Evolutionary conservation across 2,888 invertebrate species (phyloP), one percentile per base, ranked within the genome.

Genomic region (Omphaloscelis lunosa): DNA sequence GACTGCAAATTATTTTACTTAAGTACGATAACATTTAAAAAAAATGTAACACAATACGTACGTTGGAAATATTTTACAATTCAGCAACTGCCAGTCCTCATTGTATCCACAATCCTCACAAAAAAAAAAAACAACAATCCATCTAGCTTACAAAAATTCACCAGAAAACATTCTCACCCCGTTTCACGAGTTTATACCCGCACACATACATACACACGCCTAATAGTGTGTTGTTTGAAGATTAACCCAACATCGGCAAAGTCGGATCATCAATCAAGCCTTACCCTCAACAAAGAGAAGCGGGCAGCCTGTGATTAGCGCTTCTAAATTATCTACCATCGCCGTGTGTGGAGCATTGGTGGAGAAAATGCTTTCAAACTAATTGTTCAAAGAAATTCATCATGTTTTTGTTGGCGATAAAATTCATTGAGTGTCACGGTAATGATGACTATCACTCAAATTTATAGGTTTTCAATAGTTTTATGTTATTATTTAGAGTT

Each of bases 261-360:
- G 92, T 89, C 91, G 90, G 91, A 89, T 93, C 95, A 95, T 95
- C 95, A 95, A 95, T 95, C 95, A 95, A 91, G 91, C 89, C 87
- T 89, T 88, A 90, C 92, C 83, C 92, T 92, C 93, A 90, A 93
- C 94, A 93, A 93, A 93, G 93, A 91, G 91, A 91, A 88, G 89
- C 80, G 88, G 88, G 89, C 89, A 90, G 91, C 91, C 91, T 92
- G 94, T 95, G 95, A 95, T 95, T 95, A 95, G 94, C 92, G 90
- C 77, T 89, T 91, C 90, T 91, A 92, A 93, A 95, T 94, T 95
- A 95, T 95, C 94, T 93, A 89, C 92, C 86, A 88, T 86, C 86
- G 86, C 86, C 85, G 83, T 80, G 72, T 74, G 79, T 84, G 80
- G 82, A 82, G 78, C 75, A 79, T 72, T 68, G 27, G 63, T 48